phyloP scores from a whole-genome alignment of 64 coral and sea anemone genomes.

The Exaiptasia diaphana region DNA sequence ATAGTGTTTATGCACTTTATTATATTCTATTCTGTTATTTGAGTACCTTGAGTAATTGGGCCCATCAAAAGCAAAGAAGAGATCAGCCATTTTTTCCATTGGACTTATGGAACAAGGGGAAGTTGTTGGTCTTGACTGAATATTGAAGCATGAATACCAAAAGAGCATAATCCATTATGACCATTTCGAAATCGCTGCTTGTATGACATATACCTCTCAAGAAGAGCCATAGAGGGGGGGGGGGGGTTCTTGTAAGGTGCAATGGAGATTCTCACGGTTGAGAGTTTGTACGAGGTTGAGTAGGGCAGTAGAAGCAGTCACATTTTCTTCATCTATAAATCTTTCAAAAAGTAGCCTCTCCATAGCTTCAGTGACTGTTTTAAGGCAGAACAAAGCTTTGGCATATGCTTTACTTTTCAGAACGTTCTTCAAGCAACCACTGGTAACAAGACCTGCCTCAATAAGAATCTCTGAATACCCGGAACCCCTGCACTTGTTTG shows the following conservation, averaged over 20 bases:
- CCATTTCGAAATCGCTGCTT: conserved; percentile 10
- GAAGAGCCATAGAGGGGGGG: neutral
- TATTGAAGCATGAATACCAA: conserved; percentile 49
- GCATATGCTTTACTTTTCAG: neutral
- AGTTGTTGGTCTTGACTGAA: conserved; percentile 47
- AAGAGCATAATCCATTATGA: conserved; percentile 21
- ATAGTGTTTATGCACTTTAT: too few species aligned
- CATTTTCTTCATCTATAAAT: neutral
- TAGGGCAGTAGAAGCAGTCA: neutral
- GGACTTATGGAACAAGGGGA: conserved; percentile 39
- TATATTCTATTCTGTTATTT: too few species aligned
- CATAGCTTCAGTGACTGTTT: conserved; percentile 2
- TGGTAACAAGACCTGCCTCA: neutral
- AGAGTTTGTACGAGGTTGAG: neutral
- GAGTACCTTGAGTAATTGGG: conserved; percentile 64
- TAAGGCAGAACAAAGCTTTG: conserved; percentile 32
- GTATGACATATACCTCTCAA: too few species aligned
- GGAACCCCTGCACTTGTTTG: neutral
- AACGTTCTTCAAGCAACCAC: neutral
- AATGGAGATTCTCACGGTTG: neutral
- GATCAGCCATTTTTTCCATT: conserved; percentile 55
- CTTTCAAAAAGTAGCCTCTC: neutral
- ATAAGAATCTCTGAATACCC: neutral
- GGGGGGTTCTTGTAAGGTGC: neutral
- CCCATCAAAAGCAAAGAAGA: conserved; percentile 50